These are phyloP conservation scores for Panonychus citri DNA, from an alignment of 1,140 invertebrate genomes.

Conservation along the genomic window DNA sequence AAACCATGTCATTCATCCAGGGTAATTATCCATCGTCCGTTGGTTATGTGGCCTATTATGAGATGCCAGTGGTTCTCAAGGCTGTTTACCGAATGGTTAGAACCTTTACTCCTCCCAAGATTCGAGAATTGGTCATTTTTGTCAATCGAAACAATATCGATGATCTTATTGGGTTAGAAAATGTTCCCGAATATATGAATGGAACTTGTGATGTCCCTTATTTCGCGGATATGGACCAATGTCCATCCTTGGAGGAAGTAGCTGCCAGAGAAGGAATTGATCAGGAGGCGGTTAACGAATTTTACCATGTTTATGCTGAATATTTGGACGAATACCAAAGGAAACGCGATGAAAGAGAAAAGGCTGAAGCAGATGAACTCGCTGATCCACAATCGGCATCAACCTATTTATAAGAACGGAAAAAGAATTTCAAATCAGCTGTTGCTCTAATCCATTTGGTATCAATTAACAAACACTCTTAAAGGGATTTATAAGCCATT, in stretches of 20 bases:
- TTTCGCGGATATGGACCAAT: background rate
- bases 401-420: no score
- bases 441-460: no score
- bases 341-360: background rate
- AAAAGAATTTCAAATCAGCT: no score
- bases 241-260: background rate
- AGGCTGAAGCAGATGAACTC: background rate
- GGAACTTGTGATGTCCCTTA: background rate
- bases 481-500: no score
- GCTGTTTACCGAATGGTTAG: slow-evolving; percentile 5
- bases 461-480: no score
- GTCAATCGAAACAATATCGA: background rate
- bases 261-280: background rate
- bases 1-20: background rate
- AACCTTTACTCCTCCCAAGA: background rate
- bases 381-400: no score
- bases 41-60: background rate
- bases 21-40: background rate
- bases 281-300: background rate
- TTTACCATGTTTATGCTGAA: background rate
- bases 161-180: background rate
- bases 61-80: slow-evolving; percentile 6
- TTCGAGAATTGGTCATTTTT: background rate
- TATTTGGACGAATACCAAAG: background rate
- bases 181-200: background rate